phyloP scores from a whole-genome alignment of 23 tunicate species.

The Clavelina lepadiformis region DNA sequence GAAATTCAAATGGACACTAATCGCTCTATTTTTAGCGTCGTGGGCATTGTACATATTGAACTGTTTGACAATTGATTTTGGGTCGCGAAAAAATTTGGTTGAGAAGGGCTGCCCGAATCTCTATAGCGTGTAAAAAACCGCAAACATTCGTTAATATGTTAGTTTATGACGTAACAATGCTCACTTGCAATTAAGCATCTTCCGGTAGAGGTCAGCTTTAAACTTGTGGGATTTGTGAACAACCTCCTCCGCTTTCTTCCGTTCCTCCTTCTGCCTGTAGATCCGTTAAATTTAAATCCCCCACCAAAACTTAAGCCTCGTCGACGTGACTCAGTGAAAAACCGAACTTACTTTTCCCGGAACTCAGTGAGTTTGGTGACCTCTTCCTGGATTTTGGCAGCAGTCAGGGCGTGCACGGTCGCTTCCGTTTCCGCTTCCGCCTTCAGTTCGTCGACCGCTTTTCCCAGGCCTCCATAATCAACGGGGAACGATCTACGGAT shows the following conservation, averaged over 20 bases:
- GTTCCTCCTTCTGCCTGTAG: conserved; percentile 67
- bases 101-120: background rate
- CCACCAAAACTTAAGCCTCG: background rate
- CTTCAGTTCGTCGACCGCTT: conserved; percentile 35
- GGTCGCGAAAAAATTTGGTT: background rate
- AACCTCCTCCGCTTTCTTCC: conserved; percentile 56
- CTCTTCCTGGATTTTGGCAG: conserved; percentile 48
- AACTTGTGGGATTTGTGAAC: conserved; percentile 59
- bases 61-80: too few species aligned
- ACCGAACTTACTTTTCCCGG: conserved; percentile 46
- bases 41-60: too few species aligned
- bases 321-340: background rate
- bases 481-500: too few species aligned
- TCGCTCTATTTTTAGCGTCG: too few species aligned
- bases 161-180: too few species aligned
- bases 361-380: conserved; percentile 57
- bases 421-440: conserved; percentile 73
- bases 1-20: too few species aligned
- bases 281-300: background rate
- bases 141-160: too few species aligned
- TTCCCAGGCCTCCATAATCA: conserved; percentile 30
- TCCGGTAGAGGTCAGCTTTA: conserved; percentile 64
- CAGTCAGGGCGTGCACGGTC: conserved; percentile 28
- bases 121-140: too few species aligned
- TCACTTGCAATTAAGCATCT: conserved; percentile 63